Base-by-base conservation (phyloP, 1,140 invertebrate species). In the Portunus trituberculatus region DNA sequence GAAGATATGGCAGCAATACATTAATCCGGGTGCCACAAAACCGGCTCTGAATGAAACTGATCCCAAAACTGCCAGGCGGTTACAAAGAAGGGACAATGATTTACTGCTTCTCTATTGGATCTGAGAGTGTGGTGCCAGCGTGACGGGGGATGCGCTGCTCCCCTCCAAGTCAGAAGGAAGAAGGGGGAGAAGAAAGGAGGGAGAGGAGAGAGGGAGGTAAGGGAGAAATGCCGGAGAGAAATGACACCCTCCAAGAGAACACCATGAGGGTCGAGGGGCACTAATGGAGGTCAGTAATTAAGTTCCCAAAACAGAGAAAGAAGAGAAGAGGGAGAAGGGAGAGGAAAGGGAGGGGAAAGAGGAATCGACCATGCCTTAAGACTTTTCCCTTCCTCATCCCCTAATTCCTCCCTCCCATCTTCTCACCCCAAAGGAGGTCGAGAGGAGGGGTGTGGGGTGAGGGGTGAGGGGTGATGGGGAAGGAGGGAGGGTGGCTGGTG, bases 251-350 rank as follows among this genome's bases (percentile, higher is more conserved):
- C 67, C 6, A n/a, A 76, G 67, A 76, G 20, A 76, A 25, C 20
- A 76, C 67, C 67, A 76, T n/a, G 67, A 76, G 67, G 67, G 67
- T 76, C 67, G 67, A 76, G 67, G 67, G 25, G 67, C 67, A 25
- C 20, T 76, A 76, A 76, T 76, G 67, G 67, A 76, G 67, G 67
- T 76, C 67, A 76, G 67, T 76, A 76, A 76, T 76, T 76, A 76
- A 76, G 67, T 76, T 76, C 67, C 67, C 67, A 76, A 76, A 76
- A 76, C 67, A 76, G 67, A 76, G 67, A 76, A 76, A 76, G 67
- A 76, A 76, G 67, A 76, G 25, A 25, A 76, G 67, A 20, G n/a
- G 67, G 25, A 76, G 67, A n/a, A 76, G 67, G 25, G 20, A 20
- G 67, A 76, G n/a, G 20, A 20, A 10, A 10, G 0, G 20, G 52